Conservation (phyloP, 2,888 invertebrate genomes). For the Drosophila austrosaltans region DNA sequence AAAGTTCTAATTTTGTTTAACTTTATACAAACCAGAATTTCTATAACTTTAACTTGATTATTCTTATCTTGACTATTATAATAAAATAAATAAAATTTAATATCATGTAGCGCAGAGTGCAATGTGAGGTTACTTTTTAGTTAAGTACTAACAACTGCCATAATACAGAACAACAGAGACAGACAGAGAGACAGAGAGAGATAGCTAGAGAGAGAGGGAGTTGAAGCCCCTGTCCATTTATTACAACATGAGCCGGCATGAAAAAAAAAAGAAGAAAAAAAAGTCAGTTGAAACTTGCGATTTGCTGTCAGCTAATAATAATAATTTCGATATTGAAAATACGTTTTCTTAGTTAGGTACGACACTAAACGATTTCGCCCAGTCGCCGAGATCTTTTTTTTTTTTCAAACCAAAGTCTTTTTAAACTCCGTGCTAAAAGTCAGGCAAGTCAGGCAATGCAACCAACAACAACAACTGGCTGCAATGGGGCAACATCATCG, state of each 20-base stretch:
- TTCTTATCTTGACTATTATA: background rate
- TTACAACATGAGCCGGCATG: conserved; percentile 75
- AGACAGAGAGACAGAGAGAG: background rate
- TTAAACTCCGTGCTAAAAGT: conserved; percentile 68
- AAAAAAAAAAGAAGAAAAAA: conserved; percentile 23
- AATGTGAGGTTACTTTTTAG: conserved; percentile 3
- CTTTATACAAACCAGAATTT: too few relatives aligned
- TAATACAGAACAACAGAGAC: background rate
- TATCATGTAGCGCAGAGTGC: background rate
- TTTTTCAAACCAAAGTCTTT: background rate
- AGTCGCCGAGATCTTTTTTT: conserved; percentile 41
- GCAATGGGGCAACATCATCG: conserved; percentile 34
- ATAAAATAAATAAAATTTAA: background rate
- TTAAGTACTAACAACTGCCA: conserved; percentile 4
- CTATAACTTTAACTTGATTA: background rate
- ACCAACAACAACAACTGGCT: conserved; percentile 36
- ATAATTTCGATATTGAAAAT: conserved; percentile 82
- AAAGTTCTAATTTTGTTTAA: too few relatives aligned
- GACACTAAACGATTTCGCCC: conserved; percentile 81
- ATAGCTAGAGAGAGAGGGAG: background rate
- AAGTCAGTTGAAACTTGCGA: conserved; percentile 72
- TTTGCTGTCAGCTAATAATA: conserved; percentile 82
- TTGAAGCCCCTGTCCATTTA: conserved; percentile 65
- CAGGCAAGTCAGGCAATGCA: conserved; percentile 58
- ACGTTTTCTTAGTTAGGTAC: conserved; percentile 82